These are phyloP conservation scores for Lutjanus argentimaculatus DNA, from an alignment of 2,797 vertebrate species.

Conservation along the genomic window DNA sequence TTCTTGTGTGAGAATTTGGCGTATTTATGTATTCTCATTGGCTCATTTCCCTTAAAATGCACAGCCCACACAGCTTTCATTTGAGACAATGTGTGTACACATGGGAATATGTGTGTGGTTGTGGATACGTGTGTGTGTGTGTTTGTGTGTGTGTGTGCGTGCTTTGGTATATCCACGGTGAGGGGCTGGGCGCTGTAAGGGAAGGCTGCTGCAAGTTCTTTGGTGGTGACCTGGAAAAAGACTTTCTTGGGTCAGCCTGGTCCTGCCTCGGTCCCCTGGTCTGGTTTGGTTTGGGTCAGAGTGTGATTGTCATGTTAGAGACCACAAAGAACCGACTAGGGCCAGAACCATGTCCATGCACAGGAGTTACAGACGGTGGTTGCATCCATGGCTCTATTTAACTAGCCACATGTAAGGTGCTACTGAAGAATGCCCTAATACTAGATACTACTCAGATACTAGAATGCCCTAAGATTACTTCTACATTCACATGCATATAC, in stretches of 20 bases:
- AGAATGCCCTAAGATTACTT: conserved; percentile 45
- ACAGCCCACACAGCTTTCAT: conserved; percentile 57
- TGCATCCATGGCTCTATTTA: conserved; percentile 43
- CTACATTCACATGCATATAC: conserved; percentile 66
- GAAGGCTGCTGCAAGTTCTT: conserved; percentile 40
- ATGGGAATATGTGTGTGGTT: background rate
- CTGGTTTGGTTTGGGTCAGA: conserved; percentile 77
- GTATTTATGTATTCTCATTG: conserved; percentile 37
- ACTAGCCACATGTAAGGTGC: conserved; percentile 34
- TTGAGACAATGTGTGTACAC: background rate
- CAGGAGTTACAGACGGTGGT: conserved; percentile 33
- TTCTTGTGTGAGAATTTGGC: conserved; percentile 23
- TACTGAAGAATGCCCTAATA: conserved; percentile 39
- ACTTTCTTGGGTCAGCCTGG: conserved; percentile 21
- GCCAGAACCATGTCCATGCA: conserved; percentile 61
- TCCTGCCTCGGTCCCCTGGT: conserved; percentile 71
- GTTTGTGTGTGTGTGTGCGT: conserved; percentile 1
- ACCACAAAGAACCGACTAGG: conserved; percentile 70
- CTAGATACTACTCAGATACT: conserved; percentile 48
- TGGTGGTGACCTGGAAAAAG: conserved; percentile 22
- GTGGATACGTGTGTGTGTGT: conserved; percentile 7
- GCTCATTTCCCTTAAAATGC: conserved; percentile 64
- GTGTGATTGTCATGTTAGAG: conserved; percentile 80
- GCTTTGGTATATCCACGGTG: conserved; percentile 76
- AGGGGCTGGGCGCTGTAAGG: conserved; percentile 65